Conservation (phyloP, 2,888 invertebrate genomes). For the Calliphora vomitoria region DNA sequence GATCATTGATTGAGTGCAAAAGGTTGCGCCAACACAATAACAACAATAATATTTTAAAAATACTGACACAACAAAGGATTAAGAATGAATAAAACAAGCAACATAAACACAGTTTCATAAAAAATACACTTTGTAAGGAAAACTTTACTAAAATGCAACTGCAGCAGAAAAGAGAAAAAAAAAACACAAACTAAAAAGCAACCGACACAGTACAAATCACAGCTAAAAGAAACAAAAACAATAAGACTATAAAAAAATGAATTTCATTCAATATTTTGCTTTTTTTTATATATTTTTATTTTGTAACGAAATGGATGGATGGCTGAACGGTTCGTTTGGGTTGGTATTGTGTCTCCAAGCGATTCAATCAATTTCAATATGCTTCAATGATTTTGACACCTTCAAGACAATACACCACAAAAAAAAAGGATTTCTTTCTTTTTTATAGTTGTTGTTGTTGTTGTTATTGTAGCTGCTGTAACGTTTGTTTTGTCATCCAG, state of each 20-base stretch:
- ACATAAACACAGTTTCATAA: slow-evolving; percentile 8
- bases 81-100: slow-evolving; percentile 53
- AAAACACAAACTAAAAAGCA: slow-evolving; percentile 7
- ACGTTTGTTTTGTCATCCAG: slow-evolving; percentile 60
- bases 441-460: background rate
- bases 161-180: background rate
- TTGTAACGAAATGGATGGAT: background rate
- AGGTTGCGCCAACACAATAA: slow-evolving; percentile 67
- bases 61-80: slow-evolving; percentile 74
- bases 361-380: slow-evolving; percentile 79
- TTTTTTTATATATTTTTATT: background rate
- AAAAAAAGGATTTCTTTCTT: slow-evolving; percentile 43
- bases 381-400: slow-evolving; percentile 80
- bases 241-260: slow-evolving; percentile 38
- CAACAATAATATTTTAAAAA: slow-evolving; percentile 70
- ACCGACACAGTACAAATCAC: slow-evolving; percentile 57
- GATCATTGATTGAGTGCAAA: slow-evolving; percentile 71
- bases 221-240: slow-evolving; percentile 36
- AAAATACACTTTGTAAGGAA: slow-evolving; percentile 42
- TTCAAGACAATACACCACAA: slow-evolving; percentile 58
- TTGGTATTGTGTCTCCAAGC: slow-evolving; percentile 72
- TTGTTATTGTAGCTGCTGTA: slow-evolving; percentile 22
- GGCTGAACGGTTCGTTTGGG: slow-evolving; percentile 32
- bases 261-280: slow-evolving; percentile 59
- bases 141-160: slow-evolving; percentile 61